Evolutionary conservation across 2,797 vertebrate genomes (phyloP), one percentile per base, ranked within the genome.

Genomic region (Tragopan temminckii): DNA sequence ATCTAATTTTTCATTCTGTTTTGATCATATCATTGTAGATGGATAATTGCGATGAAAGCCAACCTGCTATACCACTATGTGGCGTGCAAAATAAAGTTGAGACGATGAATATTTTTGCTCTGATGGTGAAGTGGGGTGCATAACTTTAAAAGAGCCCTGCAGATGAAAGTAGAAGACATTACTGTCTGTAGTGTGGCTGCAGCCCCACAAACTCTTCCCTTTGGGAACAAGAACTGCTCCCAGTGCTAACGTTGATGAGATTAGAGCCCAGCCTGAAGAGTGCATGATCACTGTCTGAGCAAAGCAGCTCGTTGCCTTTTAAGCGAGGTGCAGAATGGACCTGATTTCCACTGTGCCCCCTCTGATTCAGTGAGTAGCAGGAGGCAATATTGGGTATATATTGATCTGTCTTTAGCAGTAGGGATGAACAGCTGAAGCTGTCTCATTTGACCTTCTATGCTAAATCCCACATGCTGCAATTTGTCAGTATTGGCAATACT

Each of bases 51-150:
- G 6, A 25, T 78, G 88, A 95, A 97, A 94, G 72, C 85, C 85
- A 63, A 35, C 43, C 86, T 85, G 79, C 82, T 94, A 79, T 96
- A 95, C 87, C 95, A 93, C 29, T 17, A 4, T 64, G 72, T 93
- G 92, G 85, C 46, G 80, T 75, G 29, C 62, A 43, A 88, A 96
- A 38, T 87, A 85, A 87, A 95, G 95, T 93, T 89, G 90, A 88
- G 89, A 53, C 3, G 17, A 21, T 79, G 61, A 92, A 89, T 75
- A 19, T 90, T 93, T 93, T 64, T 38, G 57, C 79, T 94, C 35
- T 33, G 91, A 16, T 14, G 71, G 72, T 55, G 58, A 18, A 52
- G 36, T 53, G 80, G 43, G 80, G 9, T 59, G 70, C 33, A 12
- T 72, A 72, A 77, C 23, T 84, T 88, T 29, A 83, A 53, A 46